Base-by-base conservation (phyloP, 2,888 invertebrate genomes). In the Lithophane ornitopus region DNA sequence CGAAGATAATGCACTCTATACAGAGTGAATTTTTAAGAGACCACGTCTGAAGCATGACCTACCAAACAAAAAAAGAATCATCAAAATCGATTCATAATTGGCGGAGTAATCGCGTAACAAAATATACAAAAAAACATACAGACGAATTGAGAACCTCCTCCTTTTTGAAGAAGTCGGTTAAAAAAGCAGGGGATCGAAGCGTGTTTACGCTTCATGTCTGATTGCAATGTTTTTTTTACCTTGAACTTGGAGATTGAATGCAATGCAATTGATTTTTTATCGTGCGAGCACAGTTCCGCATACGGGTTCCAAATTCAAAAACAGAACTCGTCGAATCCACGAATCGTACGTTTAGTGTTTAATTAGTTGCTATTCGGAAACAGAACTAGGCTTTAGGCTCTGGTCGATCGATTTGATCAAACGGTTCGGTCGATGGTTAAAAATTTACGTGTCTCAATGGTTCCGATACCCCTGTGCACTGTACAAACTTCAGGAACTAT, bases 301-400 rank as follows among this genome's bases (percentile, higher is more conserved):
- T 14, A n/a, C 71, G 28, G n/a, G 26, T 69, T n/a, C 14, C 22
- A 14, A 78, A 76, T 34, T 41, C 26, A 76, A 76, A 76, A n/a
- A 76, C 3, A 1, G 46, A 54, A 39, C 28, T 56, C 19, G 22
- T 34, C 6, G 49, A 70, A 49, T 22, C 14, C 19, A 41, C 12
- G 28, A 34, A 69, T 26, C 22, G 28, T 41, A 59, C 14, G 11
- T 61, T 41, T n/a, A 26, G n/a, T 58, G n/a, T 77, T 66, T 67
- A 28, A 2, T 67, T 77, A 41, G 41, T 6, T 39, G n/a, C 16
- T 28, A 67, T 77, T 22, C 12, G 4, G 11, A 34, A 34, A 34
- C 34, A 34, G 34, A 49, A 34, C 28, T 44, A 22, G 34, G 70
- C 44, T 44, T 61, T 46, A 14, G 16, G 39, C 28, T 26, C n/a